Evolutionary conservation across 2,113 vertebrate species (phyloP), one percentile per base, ranked within the genome.

Genomic region (Actenoides lindsayi): DNA sequence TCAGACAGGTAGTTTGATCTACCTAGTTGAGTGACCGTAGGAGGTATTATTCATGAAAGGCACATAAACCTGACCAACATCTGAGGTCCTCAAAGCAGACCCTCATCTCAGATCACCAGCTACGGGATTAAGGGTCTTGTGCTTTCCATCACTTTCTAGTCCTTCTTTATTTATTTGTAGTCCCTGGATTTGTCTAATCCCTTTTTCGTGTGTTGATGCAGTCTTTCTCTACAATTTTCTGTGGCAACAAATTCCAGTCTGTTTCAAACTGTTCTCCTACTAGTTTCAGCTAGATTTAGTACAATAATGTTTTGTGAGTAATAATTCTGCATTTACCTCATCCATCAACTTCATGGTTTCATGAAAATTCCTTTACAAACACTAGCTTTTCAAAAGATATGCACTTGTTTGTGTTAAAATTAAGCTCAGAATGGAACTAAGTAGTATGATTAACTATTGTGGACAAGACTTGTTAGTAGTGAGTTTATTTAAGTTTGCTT

Each of bases 21-120:
- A 54, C 57, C 24, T 33, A 68, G 28, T 39, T 23, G 5, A 74
- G 20, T 60, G 37, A 44, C 20, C 21, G 35, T 0, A 62, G 51
- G 25, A 81, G 33, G 65, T n/a, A 8, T 2, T 30, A 6, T 19
- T 69, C 1, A 20, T 48, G 25, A 89, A 90, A 91, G 8, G 44
- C 24, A 51, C 25, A 20, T 18, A 60, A 93, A 54, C 14, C 28
- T 51, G 15, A 74, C 11, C 28, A n/a, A 11, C 13, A 21, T 57
- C 31, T 2, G 0, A 71, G 28, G 24, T 31, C 20, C 67, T 77
- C n/a, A 37, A 41, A 84, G 73, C 4, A 18, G 21, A 50, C 8
- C 2, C 11, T 41, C 9, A 5, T 12, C 24, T 63, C 0, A 0
- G 10, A 60, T 63, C 5, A 33, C 48, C 4, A 21, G 50, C 3